Base-by-base conservation (phyloP, 2,888 invertebrate species). In the Pediacus dermestoides region DNA sequence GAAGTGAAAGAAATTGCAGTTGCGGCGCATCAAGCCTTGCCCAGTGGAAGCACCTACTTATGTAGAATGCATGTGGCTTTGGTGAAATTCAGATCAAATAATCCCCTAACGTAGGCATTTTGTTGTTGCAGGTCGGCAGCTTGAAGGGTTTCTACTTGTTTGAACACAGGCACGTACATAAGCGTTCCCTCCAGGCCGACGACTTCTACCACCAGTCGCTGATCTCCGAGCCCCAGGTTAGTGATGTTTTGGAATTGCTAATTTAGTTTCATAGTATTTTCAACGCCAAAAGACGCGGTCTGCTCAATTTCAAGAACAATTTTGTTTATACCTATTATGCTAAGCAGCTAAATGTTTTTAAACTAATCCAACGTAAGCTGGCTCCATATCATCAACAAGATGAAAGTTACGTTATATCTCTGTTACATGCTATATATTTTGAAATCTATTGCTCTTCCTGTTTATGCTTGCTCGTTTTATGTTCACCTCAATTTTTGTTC, bases 61-160 rank as follows among this genome's bases (percentile, higher is more conserved):
- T 18, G 21, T 18, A 18, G 21, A 18, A n/a, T 18, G n/a, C n/a
- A 18, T 18, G 30, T 14, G 15, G 9, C 8, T 8, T 4, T 13
- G 9, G 4, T 4, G 12, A 8, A 33, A 33, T 6, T 33, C 10
- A 30, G 12, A 30, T 30, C 30, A n/a, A 30, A 30, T 30, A 10
- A 12, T 30, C 18, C 11, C 35, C 23, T 4, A 11, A 35, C 18
- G 27, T 35, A 10, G 28, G 34, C 14, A 15, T 16, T 21, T 1
- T 32, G 22, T 71, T 75, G 61, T 85, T 85, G 42, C 82, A 95
- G 94, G 90, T 95, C 66, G 92, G 92, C 48, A 81, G 88, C 44
- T 74, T 95, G 64, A 83, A 85, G 63, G 82, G 84, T 57, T 92
- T 83, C 72, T 95, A 87, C 67, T 74, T 92, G 58, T 81, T 93